Base-by-base conservation (phyloP, 2,888 invertebrate species). In the Diaprepes abbreviatus region DNA sequence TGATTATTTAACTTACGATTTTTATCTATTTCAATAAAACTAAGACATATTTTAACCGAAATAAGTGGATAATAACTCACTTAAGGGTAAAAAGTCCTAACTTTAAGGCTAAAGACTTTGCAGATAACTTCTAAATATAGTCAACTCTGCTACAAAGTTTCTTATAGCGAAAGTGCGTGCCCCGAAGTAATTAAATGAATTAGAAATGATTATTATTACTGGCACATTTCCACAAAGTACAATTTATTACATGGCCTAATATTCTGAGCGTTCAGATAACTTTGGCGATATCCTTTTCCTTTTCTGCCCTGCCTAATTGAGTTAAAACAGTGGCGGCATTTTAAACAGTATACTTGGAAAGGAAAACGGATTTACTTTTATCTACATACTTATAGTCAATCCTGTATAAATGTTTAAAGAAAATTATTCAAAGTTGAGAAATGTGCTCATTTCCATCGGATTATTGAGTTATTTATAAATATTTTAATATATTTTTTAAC, bases 201-300 rank as follows among this genome's bases (percentile, higher is more conserved):
- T 70, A 55, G 65, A 65, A 55, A 59, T 65, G 54, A 65, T 70
- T 70, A 65, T 65, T 70, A 58, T 65, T 70, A 60, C 63, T 68
- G 68, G 63, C 63, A 68, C 63, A 68, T 68, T 68, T 68, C 63
- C 63, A 68, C 68, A 68, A 55, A 62, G 57, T 55, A 55, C 45
- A 50, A 68, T 68, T 68, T 68, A 68, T 68, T 68, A 50, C 57
- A 35, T 24, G 63, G 67, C 68, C 63, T 57, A 68, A 57, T 68
- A 62, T 52, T 62, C 52, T n/a, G 17, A 62, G 58, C 43, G 40
- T 52, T 57, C 59, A 48, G 62, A 68, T 68, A 62, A 63, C 36
- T 63, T 50, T 33, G 48, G 45, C 62, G 63, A 68, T 68, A 68
- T 68, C 57, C 57, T 48, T 50, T 52, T 67, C 63, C 63, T 62